These are phyloP conservation scores for Epizoanthus illoricatus DNA, from an alignment of 92 coral and sea anemone genomes.

Conservation along the genomic window DNA sequence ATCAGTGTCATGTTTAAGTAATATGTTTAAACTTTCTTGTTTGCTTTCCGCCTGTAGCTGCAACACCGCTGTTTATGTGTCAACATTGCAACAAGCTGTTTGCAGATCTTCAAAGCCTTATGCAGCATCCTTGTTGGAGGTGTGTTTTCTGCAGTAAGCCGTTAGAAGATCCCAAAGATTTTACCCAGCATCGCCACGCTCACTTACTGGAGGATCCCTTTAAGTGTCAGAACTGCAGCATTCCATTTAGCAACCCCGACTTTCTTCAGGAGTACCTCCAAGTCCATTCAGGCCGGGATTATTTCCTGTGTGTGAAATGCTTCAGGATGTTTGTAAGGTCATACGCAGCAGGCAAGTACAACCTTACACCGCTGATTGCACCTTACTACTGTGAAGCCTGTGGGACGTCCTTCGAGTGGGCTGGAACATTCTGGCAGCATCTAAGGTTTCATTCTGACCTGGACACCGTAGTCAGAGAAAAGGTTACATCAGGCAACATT, in stretches of 20 bases:
- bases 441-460: background rate
- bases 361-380: background rate
- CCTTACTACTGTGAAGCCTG: slow-evolving; percentile 1
- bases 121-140: background rate
- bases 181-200: background rate
- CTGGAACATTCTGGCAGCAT: background rate
- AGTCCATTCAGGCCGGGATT: slow-evolving; percentile 8
- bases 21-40: too few relatives aligned
- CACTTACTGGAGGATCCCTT: background rate
- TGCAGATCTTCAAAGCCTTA: slow-evolving; percentile 5
- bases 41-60: background rate
- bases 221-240: background rate
- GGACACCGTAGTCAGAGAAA: background rate
- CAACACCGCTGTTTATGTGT: background rate
- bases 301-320: background rate
- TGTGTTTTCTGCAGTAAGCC: slow-evolving; percentile 7
- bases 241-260: slow-evolving; percentile 2
- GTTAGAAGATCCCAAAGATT: background rate
- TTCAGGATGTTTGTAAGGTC: slow-evolving; percentile 12
- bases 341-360: background rate
- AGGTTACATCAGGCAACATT: background rate
- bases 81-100: slow-evolving; percentile 8
- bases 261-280: slow-evolving; percentile 8
- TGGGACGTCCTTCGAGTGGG: background rate
- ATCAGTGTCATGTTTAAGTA: too few relatives aligned